phyloP scores from a whole-genome alignment of 2,797 vertebrate genomes.

The Poecile montanus region DNA sequence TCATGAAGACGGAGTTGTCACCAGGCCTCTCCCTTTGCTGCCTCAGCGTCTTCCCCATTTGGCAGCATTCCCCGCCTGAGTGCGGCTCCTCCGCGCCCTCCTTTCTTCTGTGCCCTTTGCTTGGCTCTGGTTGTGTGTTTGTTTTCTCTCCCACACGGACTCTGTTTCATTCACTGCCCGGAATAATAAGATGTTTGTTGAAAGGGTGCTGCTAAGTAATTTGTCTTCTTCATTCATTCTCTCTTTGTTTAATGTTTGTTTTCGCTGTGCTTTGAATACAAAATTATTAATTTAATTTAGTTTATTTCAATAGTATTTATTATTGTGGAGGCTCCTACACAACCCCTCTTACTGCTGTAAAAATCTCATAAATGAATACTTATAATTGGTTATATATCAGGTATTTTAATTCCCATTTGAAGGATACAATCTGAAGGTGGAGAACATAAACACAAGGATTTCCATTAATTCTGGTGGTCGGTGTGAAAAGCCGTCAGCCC shows the following conservation, averaged over 20 bases:
- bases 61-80: neutral
- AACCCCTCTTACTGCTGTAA: neutral
- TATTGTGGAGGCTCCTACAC: neutral
- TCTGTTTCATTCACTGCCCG: constrained; percentile 47
- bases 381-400: neutral
- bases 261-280: neutral
- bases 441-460: neutral
- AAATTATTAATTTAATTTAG: neutral
- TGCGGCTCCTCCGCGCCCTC: rapidly evolving
- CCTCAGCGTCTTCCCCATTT: rapidly evolving
- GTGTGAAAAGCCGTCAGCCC: neutral
- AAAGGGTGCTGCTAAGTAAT: constrained; percentile 46
- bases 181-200: constrained; percentile 57
- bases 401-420: neutral
- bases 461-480: neutral
- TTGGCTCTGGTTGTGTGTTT: constrained; percentile 32
- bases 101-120: neutral
- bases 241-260: neutral
- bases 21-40: neutral
- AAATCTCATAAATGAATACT: neutral
- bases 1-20: neutral
- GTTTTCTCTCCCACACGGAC: constrained; percentile 48
- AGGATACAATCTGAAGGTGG: neutral
- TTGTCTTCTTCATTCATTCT: constrained; percentile 42
- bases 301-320: neutral